Evolutionary conservation across 2,888 invertebrate species (phyloP), one percentile per base, ranked within the genome.

Genomic region (Mythimna lalbum): DNA sequence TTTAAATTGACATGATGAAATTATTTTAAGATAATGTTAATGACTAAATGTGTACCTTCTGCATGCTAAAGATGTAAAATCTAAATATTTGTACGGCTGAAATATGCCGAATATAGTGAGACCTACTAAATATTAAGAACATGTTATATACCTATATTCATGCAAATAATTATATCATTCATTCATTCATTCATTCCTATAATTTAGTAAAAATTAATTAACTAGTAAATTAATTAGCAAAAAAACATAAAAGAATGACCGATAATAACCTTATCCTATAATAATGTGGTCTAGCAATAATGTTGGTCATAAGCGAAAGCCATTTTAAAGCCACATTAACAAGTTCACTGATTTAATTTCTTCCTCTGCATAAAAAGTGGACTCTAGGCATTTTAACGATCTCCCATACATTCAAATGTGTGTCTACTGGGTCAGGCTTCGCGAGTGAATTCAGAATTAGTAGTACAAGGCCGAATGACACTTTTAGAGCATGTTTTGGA

Each of bases 391-490:
- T 77, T 69, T 72, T 80, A 77, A 82, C 63, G 74, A 63, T 68
- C 67, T 66, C 57, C 63, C 66, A 64, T 72, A 64, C 61, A 80
- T 76, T 69, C 33, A 56, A 68, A 82, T 69, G 67, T 62, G 21
- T 53, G 23, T 57, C 52, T 61, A 63, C 50, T 66, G 14, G 74
- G 74, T 59, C 72, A 66, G 61, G 69, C 14, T 7, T 62, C 59
- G 67, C 62, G 53, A 60, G 33, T 73, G 69, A 80, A 73, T 80
- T 61, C 17, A 63, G 61, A 78, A 78, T 81, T 61, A 57, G 68
- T 75, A 36, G 64, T 64, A 71, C 80, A 84, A 84, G 83, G 83
- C 63, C 82, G 65, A 43, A 63, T 50, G 47, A 73, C 57, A 73
- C 31, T 68, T 66, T 66, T 31, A 4, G 63, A 72, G 50, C n/a